A percentile compares a stretch with the other conserved stretches of the same genome.
Evolutionary conservation across 2,797 vertebrate genomes (phyloP).

Genomic region (Phoeniculus purpureus): DNA sequence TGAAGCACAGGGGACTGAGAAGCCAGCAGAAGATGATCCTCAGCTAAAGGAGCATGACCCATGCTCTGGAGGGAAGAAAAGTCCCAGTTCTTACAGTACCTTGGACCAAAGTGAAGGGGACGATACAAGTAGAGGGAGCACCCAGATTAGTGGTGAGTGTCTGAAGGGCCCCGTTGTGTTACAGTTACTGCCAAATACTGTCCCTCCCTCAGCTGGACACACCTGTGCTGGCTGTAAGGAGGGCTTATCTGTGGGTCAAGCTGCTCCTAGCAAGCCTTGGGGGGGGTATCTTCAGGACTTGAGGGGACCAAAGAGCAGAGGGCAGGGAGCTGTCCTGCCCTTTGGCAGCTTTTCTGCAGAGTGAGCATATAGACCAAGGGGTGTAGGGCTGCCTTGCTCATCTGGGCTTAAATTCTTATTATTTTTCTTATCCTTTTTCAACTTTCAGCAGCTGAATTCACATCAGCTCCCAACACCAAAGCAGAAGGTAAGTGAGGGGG

Average conservation of each 20-base stretch:
- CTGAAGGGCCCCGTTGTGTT: background rate
- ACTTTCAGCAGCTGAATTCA: background rate
- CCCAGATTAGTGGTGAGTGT: slow-evolving; percentile 60
- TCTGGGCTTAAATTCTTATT: background rate
- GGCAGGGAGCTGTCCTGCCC: background rate
- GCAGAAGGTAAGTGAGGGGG: slow-evolving; percentile 59
- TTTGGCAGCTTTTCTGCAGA: background rate
- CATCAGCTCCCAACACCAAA: slow-evolving; percentile 61
- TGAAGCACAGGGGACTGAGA: slow-evolving; percentile 32
- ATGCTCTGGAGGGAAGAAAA: slow-evolving; percentile 15
- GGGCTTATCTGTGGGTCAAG: fast-evolving
- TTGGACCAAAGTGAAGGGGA: slow-evolving; percentile 75
- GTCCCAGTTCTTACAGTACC: slow-evolving; percentile 24
- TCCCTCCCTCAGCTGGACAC: background rate
- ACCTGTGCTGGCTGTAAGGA: background rate
- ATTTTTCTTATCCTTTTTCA: background rate
- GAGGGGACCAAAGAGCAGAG: background rate
- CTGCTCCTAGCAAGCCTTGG: background rate
- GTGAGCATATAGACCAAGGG: background rate
- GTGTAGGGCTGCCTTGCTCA: background rate
- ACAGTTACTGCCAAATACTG: background rate
- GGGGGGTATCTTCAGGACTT: background rate
- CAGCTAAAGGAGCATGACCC: background rate
- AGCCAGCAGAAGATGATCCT: background rate
- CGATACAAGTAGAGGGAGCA: slow-evolving; percentile 19